phyloP scores from a whole-genome alignment of 2,113 vertebrate species.

The Ancistrus triradiatus region DNA sequence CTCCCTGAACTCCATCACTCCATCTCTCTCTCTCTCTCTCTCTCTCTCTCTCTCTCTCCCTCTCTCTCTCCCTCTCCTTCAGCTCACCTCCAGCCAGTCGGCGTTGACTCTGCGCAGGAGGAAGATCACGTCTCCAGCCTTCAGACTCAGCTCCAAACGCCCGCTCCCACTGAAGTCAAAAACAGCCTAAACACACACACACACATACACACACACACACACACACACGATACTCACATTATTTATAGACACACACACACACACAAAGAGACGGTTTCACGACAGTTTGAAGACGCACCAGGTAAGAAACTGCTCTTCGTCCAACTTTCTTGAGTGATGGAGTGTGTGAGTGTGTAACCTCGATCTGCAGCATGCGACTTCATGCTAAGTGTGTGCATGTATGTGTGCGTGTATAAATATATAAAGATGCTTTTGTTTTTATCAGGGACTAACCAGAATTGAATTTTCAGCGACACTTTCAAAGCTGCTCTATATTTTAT shows the following conservation, averaged over 20 bases:
- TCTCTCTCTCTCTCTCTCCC: constrained; percentile 43
- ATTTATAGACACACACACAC: not conserved
- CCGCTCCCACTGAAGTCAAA: constrained; percentile 85
- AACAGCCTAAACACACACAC: constrained; percentile 71
- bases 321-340: not conserved
- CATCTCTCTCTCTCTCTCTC: constrained; percentile 43
- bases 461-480: too few relatives aligned
- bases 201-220: constrained; percentile 21
- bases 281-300: constrained; percentile 15
- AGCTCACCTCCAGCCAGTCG: constrained; percentile 93
- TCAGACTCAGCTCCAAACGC: constrained; percentile 85
- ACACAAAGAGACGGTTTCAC: too few relatives aligned
- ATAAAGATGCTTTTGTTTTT: too few relatives aligned
- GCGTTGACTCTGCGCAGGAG: constrained; percentile 87
- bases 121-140: constrained; percentile 88
- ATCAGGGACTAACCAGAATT: too few relatives aligned
- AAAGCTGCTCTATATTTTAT: too few relatives aligned
- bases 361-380: too few relatives aligned
- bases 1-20: constrained; percentile 48
- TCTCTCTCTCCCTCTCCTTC: constrained; percentile 43
- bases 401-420: too few relatives aligned
- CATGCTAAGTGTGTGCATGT: too few relatives aligned
- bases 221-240: not conserved
- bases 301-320: constrained; percentile 13
- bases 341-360: too few relatives aligned